Evolutionary conservation across 2,113 vertebrate species (phyloP).

Genomic region (Micronycteris hirsuta): DNA sequence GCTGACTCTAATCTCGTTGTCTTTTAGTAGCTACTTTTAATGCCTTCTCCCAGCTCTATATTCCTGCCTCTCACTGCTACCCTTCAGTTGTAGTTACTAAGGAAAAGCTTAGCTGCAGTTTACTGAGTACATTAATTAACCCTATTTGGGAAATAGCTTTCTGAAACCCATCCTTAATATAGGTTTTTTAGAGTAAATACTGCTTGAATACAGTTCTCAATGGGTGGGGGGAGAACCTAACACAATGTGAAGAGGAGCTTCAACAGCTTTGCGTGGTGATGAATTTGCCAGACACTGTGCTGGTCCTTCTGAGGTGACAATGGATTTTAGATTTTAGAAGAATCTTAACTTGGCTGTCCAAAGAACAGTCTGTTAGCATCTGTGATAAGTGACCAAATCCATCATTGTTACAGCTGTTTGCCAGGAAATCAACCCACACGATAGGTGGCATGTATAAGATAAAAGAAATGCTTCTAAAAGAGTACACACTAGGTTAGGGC

Average conservation of each 20-base stretch:
- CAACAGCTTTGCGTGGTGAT: neutral
- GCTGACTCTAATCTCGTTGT: neutral
- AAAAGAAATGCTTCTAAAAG: neutral
- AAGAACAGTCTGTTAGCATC: neutral
- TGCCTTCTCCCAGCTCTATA: neutral
- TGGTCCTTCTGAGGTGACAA: slow-evolving; percentile 19
- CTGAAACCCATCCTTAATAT: neutral
- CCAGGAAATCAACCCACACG: neutral
- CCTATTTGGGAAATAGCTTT: neutral
- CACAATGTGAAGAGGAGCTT: slow-evolving; percentile 6
- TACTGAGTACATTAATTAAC: neutral
- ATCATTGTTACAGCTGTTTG: neutral
- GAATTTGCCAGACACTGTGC: neutral
- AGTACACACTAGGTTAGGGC: neutral
- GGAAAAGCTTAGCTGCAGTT: neutral
- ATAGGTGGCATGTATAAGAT: neutral
- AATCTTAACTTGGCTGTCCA: slow-evolving; percentile 26
- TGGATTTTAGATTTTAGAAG: slow-evolving; percentile 60
- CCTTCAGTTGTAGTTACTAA: slow-evolving; percentile 24
- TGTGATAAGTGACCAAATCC: neutral
- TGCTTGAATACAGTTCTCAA: neutral
- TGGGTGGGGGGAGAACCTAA: neutral
- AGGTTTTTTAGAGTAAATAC: slow-evolving; percentile 13
- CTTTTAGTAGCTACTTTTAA: neutral
- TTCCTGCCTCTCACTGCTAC: neutral